These are phyloP conservation scores for Hypsibius dujardini DNA, from an alignment of 1,140 invertebrate species.

Conservation along the genomic window DNA sequence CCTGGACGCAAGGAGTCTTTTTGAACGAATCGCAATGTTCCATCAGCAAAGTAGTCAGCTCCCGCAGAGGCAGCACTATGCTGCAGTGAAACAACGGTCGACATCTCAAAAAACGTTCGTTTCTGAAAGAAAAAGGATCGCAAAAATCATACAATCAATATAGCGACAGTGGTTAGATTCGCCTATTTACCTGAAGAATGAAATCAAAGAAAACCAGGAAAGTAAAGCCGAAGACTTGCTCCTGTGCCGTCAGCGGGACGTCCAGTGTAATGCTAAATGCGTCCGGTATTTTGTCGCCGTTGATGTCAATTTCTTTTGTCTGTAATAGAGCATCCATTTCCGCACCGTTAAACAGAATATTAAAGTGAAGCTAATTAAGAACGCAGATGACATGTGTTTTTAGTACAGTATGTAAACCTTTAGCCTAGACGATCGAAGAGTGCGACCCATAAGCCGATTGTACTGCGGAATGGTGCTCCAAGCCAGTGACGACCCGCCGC, in stretches of 20 bases:
- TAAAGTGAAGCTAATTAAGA: too few species aligned
- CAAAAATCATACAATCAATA: not conserved
- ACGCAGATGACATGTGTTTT: too few species aligned
- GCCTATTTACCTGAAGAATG: not conserved
- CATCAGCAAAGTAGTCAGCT: not conserved
- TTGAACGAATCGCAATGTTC: not conserved
- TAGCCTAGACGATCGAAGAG: not conserved
- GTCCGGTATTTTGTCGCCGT: not conserved
- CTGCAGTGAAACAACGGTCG: not conserved
- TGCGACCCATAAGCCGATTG: not conserved
- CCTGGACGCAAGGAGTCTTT: not conserved
- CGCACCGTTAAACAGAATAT: not conserved
- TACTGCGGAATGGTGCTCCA: conserved; percentile 5
- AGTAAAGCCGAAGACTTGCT: not conserved
- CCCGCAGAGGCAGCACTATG: not conserved
- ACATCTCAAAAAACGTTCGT: not conserved
- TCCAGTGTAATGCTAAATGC: not conserved
- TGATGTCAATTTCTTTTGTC: not conserved
- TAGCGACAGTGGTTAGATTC: not conserved
- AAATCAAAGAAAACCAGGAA: not conserved
- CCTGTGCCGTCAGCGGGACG: not conserved
- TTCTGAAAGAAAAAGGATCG: not conserved
- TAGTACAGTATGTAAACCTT: too few species aligned
- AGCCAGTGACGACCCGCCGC: not conserved
- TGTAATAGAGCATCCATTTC: not conserved